These are phyloP conservation scores for Philonicus albiceps DNA, from an alignment of 2,888 invertebrate genomes.

Conservation along the genomic window DNA sequence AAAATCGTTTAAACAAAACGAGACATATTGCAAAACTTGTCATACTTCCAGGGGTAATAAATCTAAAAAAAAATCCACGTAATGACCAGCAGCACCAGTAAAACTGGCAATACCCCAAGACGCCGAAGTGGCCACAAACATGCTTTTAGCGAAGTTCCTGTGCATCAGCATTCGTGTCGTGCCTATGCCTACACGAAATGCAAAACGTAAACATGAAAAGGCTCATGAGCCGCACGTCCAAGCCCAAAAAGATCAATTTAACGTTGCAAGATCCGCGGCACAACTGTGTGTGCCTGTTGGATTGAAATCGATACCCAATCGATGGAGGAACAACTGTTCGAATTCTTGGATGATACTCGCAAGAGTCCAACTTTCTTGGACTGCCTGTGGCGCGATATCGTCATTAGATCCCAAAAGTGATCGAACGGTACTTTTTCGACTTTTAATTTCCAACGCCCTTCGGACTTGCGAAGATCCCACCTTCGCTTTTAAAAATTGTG, in stretches of 20 bases:
- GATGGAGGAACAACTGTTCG: not conserved
- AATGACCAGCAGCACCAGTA: not conserved
- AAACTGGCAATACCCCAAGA: not conserved
- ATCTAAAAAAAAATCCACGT: not conserved
- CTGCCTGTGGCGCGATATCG: not conserved
- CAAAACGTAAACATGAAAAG: not conserved
- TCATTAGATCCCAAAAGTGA: not conserved
- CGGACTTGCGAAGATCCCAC: not conserved
- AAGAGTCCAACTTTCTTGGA: not conserved
- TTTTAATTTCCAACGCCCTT: constrained; percentile 4
- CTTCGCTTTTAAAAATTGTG: not conserved
- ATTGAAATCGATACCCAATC: not conserved
- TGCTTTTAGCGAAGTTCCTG: not conserved
- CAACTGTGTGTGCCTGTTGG: not conserved
- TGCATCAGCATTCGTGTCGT: not conserved
- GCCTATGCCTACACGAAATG: not conserved
- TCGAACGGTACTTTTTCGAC: not conserved
- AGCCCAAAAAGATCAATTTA: not conserved
- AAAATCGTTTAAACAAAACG: not conserved
- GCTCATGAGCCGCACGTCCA: not conserved
- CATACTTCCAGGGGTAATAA: not conserved
- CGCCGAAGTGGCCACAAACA: not conserved
- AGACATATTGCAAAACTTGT: not conserved
- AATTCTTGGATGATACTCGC: not conserved
- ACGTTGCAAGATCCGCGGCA: not conserved